phyloP scores from a whole-genome alignment of 2,113 vertebrate species.

The Arenaria interpres region DNA sequence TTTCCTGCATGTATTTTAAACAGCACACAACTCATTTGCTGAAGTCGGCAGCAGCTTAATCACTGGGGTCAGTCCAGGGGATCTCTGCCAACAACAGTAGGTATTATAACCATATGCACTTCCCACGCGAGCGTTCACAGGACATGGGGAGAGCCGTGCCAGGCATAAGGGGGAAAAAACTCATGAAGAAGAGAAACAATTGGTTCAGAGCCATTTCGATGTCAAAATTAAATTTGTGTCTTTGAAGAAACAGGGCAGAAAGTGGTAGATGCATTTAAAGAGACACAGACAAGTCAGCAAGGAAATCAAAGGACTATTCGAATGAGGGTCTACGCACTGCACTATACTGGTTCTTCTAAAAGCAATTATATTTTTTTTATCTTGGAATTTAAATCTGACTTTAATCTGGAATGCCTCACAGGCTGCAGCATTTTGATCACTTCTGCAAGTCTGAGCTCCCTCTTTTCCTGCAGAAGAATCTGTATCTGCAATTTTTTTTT shows the following conservation, averaged over 20 bases:
- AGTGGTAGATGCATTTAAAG: background rate
- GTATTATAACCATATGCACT: background rate
- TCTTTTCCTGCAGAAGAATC: background rate
- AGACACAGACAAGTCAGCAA: background rate
- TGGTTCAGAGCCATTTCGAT: background rate
- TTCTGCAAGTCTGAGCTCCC: background rate
- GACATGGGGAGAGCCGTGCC: background rate
- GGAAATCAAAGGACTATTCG: background rate
- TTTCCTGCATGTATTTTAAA: background rate
- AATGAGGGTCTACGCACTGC: background rate
- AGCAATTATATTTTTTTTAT: background rate
- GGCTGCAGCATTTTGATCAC: background rate
- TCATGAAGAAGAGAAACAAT: background rate
- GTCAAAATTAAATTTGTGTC: background rate
- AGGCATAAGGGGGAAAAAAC: background rate
- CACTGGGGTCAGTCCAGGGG: background rate
- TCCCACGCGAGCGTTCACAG: background rate
- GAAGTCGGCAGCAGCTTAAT: slow-evolving; percentile 23
- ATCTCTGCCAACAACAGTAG: background rate
- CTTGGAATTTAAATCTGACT: background rate
- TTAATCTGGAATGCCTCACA: background rate
- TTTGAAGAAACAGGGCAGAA: background rate
- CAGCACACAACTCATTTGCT: background rate
- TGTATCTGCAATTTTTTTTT: background rate
- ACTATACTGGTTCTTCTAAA: background rate